Conservation (phyloP, 2,113 vertebrate species). For the Callaeas wilsoni region DNA sequence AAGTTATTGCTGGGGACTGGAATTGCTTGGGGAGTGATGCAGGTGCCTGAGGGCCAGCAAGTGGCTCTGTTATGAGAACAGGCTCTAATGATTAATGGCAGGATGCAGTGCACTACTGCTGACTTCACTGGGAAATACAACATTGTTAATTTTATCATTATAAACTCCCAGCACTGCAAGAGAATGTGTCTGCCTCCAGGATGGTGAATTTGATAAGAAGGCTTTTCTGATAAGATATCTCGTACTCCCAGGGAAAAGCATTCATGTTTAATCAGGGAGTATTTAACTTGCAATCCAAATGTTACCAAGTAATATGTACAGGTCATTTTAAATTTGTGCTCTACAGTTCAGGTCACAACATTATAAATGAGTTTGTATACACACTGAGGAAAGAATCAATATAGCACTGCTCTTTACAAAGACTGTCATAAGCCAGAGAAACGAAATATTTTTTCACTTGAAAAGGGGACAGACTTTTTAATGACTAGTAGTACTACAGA, state of each 20-base stretch:
- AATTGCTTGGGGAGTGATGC: conserved; percentile 65
- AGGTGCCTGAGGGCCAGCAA: conserved; percentile 55
- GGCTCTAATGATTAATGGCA: conserved; percentile 69
- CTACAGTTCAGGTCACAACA: conserved; percentile 27
- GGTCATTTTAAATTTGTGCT: conserved; percentile 55
- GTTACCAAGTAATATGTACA: conserved; percentile 42
- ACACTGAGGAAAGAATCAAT: conserved; percentile 45
- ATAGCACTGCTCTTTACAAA: background rate
- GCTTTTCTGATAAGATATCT: conserved; percentile 65
- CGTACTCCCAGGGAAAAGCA: conserved; percentile 32
- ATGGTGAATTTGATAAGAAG: conserved; percentile 66
- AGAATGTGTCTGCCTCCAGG: conserved; percentile 62
- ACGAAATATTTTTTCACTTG: conserved; percentile 11
- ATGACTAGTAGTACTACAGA: background rate
- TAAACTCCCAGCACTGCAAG: conserved; percentile 59
- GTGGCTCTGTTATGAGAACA: conserved; percentile 60
- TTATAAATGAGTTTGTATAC: conserved; percentile 61
- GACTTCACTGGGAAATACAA: conserved; percentile 70
- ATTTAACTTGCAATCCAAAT: conserved; percentile 66
- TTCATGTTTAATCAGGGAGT: conserved; percentile 57
- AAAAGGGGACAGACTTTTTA: background rate
- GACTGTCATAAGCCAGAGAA: conserved; percentile 23
- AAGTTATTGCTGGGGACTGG: conserved; percentile 34
- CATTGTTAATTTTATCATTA: conserved; percentile 74
- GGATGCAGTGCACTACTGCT: conserved; percentile 34